Conservation (phyloP, 2,888 invertebrate genomes). For the Pterostichus madidus region DNA sequence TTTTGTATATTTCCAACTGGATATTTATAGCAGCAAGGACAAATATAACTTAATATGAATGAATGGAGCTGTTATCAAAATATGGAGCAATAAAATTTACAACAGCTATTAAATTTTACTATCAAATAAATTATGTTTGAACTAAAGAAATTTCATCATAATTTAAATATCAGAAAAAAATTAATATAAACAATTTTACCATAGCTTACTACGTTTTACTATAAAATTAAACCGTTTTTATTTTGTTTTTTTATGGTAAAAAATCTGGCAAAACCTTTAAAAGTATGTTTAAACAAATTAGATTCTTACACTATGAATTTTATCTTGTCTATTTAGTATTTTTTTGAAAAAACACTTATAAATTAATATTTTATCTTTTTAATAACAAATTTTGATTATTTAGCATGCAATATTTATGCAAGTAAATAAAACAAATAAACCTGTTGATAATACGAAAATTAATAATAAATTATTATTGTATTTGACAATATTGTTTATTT, state of each 20-base stretch:
- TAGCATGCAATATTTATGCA: slow-evolving; percentile 22
- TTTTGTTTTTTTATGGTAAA: background rate
- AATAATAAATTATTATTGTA: slow-evolving; percentile 1
- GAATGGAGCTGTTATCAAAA: slow-evolving; percentile 56
- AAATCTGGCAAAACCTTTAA: background rate
- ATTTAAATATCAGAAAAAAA: slow-evolving; percentile 31
- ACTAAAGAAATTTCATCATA: slow-evolving; percentile 56
- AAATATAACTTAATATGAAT: slow-evolving; percentile 48
- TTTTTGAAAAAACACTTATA: background rate
- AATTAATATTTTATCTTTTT: background rate
- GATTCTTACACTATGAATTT: background rate
- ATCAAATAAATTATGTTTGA: slow-evolving; percentile 58
- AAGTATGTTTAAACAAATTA: background rate
- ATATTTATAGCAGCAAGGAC: slow-evolving; percentile 47
- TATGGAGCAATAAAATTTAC: slow-evolving; percentile 62
- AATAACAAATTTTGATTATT: slow-evolving; percentile 18
- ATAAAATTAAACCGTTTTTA: background rate
- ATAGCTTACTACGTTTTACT: slow-evolving; percentile 34
- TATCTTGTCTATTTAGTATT: background rate
- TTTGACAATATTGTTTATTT: slow-evolving; percentile 9
- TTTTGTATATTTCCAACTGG: slow-evolving; percentile 13
- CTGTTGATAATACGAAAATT: background rate
- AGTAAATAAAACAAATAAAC: slow-evolving; percentile 13
- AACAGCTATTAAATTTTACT: slow-evolving; percentile 57
- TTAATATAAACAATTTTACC: background rate